phyloP scores from a whole-genome alignment of 2,888 invertebrate species.

The Tipula lateralis region DNA sequence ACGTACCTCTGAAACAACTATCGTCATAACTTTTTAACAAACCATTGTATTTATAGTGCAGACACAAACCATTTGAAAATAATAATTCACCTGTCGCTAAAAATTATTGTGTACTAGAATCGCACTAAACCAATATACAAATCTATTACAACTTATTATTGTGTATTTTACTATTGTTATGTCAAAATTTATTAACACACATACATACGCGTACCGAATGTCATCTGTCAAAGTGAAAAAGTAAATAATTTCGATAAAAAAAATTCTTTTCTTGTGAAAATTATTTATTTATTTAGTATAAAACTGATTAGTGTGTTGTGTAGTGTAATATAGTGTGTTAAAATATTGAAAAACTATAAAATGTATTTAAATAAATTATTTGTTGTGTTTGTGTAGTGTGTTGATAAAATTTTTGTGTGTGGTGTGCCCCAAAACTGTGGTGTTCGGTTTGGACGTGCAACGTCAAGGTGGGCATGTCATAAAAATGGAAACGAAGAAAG shows the following conservation, averaged over 20 bases:
- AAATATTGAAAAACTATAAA: not conserved
- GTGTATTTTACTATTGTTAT: not conserved
- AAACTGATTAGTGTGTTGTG: not conserved
- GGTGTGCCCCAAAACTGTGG: not conserved
- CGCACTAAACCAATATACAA: not conserved
- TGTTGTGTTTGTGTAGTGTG: not conserved
- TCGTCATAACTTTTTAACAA: not conserved
- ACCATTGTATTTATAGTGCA: not conserved
- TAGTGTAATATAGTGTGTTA: not conserved
- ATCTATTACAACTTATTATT: not conserved
- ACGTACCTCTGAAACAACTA: not conserved
- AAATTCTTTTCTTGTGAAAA: not conserved
- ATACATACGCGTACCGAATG: not conserved
- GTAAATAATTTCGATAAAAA: slow-evolving; percentile 1
- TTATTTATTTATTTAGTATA: not conserved
- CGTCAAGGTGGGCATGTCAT: not conserved
- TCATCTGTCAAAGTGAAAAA: slow-evolving; percentile 19
- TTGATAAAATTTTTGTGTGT: not conserved
- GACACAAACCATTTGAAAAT: not conserved
- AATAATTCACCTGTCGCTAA: not conserved
- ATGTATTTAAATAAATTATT: not conserved
- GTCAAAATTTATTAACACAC: not conserved
- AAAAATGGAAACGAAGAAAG: slow-evolving; percentile 49
- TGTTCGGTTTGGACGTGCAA: not conserved
- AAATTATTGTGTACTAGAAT: not conserved